phyloP scores from a whole-genome alignment of 2,797 vertebrate species.

The Cheirogaleus major region DNA sequence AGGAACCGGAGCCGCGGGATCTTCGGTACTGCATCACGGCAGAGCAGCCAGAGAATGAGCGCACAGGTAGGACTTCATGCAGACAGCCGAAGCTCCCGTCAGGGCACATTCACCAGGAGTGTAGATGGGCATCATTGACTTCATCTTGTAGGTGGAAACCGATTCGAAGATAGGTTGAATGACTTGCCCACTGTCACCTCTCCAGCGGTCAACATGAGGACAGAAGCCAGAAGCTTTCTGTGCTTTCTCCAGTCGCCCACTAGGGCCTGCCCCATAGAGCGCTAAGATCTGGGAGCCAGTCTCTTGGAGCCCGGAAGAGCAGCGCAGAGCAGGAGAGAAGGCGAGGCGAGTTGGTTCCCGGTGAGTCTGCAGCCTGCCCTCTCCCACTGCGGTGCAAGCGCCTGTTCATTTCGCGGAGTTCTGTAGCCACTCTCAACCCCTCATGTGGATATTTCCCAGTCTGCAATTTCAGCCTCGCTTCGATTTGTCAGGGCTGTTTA shows the following conservation, averaged over 20 bases:
- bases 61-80: rapidly evolving
- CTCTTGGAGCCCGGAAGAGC: rapidly evolving
- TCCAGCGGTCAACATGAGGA: neutral
- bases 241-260: rapidly evolving
- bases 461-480: neutral
- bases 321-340: rapidly evolving
- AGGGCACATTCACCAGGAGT: rapidly evolving
- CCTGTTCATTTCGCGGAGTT: neutral
- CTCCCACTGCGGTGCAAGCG: neutral
- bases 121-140: rapidly evolving
- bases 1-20: neutral
- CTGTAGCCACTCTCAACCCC: neutral
- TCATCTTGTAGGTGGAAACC: neutral
- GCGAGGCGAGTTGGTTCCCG: rapidly evolving
- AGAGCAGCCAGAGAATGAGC: neutral
- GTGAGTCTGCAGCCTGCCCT: rapidly evolving
- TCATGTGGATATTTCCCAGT: rapidly evolving
- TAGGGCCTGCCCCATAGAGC: rapidly evolving
- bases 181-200: neutral
- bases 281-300: rapidly evolving
- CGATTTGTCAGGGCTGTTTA: slow-evolving; percentile 58
- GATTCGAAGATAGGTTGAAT: neutral
- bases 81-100: rapidly evolving
- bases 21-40: rapidly evolving
- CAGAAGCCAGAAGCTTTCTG: neutral